Conservation (phyloP, 2,888 invertebrate genomes). For the Ptychoptera contaminata region DNA sequence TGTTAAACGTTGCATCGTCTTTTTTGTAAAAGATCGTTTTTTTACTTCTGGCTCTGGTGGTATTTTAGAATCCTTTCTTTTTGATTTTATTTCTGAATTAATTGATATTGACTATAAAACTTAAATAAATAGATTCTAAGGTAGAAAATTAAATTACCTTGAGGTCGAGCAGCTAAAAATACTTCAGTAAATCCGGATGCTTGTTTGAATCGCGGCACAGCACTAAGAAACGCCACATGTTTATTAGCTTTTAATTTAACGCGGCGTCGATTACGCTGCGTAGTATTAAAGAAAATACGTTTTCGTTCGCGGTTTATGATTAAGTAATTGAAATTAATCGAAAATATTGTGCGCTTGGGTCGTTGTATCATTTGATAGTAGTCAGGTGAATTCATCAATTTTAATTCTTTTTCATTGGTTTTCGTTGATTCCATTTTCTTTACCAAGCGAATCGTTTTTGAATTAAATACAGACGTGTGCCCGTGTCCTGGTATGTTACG, state of each 20-base stretch:
- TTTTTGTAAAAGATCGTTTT: too few relatives aligned
- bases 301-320: neutral
- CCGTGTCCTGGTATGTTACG: conserved; percentile 13
- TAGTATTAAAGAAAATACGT: conserved; percentile 4
- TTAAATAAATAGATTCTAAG: too few relatives aligned
- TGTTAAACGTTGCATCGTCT: too few relatives aligned
- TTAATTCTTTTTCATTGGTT: neutral
- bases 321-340: neutral
- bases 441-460: conserved; percentile 7
- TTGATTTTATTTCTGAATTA: too few relatives aligned
- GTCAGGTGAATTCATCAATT: neutral
- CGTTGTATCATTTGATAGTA: conserved; percentile 6
- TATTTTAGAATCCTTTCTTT: too few relatives aligned
- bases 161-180: too few relatives aligned
- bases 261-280: conserved; percentile 2
- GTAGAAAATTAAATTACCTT: too few relatives aligned
- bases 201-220: conserved; percentile 5
- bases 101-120: too few relatives aligned
- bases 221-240: conserved; percentile 7
- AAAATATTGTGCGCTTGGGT: conserved; percentile 2
- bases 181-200: neutral
- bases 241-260: conserved; percentile 4
- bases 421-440: neutral
- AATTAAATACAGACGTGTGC: conserved; percentile 15
- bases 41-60: too few relatives aligned